Evolutionary conservation across 2,113 vertebrate species (phyloP).

Genomic region (Hypocryptadius cinnamomeus): DNA sequence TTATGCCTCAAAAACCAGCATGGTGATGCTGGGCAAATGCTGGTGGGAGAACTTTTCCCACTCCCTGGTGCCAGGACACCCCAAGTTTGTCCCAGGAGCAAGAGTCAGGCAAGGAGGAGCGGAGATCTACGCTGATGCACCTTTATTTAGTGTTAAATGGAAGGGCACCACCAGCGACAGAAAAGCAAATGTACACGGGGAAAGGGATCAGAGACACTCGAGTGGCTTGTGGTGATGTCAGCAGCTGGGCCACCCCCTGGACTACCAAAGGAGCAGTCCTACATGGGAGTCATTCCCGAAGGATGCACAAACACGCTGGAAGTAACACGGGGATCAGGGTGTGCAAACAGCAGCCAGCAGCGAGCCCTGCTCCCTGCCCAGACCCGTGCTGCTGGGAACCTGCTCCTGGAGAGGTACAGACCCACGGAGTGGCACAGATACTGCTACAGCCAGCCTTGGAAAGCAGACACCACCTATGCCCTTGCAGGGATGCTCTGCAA

Average conservation of each 20-base stretch:
- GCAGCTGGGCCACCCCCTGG: neutral
- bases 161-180: neutral
- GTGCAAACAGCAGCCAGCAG: neutral
- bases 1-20: neutral
- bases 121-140: neutral
- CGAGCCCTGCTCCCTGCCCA: neutral
- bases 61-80: neutral
- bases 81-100: fast-evolving
- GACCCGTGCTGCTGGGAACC: fast-evolving
- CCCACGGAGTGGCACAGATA: neutral
- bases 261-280: neutral
- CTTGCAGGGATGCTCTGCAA: neutral
- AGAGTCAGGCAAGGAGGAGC: fast-evolving
- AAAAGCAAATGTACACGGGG: neutral
- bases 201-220: neutral
- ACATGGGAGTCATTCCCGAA: fast-evolving
- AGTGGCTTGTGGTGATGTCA: neutral
- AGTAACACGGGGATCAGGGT: fast-evolving
- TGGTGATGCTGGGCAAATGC: neutral
- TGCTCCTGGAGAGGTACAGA: neutral
- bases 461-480: neutral
- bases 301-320: neutral
- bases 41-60: neutral
- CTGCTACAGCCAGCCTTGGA: neutral
- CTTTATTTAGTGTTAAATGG: constrained; percentile 14